phyloP scores from a whole-genome alignment of 1,140 invertebrate genomes.

The Helicoverpa armigera region DNA sequence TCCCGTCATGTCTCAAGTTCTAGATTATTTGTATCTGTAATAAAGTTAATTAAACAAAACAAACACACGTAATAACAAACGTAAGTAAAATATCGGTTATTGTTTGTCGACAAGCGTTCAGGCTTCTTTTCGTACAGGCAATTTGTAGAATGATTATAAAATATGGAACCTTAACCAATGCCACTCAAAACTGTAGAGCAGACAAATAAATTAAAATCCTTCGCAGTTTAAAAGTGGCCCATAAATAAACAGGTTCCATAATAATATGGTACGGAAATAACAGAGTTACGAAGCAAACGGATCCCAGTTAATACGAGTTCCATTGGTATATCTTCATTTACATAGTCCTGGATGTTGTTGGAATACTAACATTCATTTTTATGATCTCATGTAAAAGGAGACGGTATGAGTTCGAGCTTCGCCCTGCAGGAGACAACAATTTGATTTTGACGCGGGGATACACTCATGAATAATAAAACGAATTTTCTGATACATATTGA shows the following conservation, averaged over 20 bases:
- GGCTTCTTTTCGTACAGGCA: too few relatives aligned
- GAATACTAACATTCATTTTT: conserved; percentile 43
- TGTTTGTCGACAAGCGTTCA: too few relatives aligned
- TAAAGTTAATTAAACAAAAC: too few relatives aligned
- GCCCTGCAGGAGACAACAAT: conserved; percentile 45
- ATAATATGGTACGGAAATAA: conserved; percentile 7
- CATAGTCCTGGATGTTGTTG: conserved; percentile 29
- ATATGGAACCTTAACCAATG: too few relatives aligned
- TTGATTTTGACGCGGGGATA: conserved; percentile 53
- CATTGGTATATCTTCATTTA: conserved; percentile 22
- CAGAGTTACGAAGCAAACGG: conserved; percentile 27
- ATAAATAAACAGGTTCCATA: conserved; percentile 3
- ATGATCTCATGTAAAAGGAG: conserved; percentile 19
- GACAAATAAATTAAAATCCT: not conserved
- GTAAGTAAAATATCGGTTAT: too few relatives aligned
- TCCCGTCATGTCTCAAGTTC: too few relatives aligned
- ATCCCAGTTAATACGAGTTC: conserved; percentile 32
- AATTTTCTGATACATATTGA: conserved; percentile 46
- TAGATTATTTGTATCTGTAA: too few relatives aligned
- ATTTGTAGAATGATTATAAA: too few relatives aligned
- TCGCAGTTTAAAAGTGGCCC: not conserved
- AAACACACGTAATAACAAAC: too few relatives aligned
- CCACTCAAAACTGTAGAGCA: not conserved
- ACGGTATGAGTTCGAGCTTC: conserved; percentile 3
- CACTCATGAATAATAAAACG: conserved; percentile 58